Conservation (phyloP, 2,797 vertebrate genomes). For the Typhlichthys eigenmanni region DNA sequence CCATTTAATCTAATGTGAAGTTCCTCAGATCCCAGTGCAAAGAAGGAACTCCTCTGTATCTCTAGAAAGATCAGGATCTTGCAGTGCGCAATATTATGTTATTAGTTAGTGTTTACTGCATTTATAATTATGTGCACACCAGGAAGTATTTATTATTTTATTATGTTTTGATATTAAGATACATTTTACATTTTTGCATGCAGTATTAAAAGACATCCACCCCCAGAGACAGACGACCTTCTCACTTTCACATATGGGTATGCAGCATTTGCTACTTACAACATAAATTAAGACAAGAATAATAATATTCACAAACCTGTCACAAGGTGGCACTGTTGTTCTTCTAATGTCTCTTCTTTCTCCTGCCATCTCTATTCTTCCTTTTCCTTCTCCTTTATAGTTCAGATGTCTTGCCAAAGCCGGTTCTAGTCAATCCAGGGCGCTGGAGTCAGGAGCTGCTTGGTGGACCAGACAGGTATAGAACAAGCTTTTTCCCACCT, state of each 20-base stretch:
- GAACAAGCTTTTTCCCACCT: conserved; percentile 27
- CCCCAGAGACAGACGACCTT: conserved; percentile 64
- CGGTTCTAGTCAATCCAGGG: conserved; percentile 56
- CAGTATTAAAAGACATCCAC: conserved; percentile 54
- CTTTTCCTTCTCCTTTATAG: conserved; percentile 38
- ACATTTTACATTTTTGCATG: conserved; percentile 2
- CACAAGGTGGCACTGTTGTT: conserved; percentile 64
- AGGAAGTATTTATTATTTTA: conserved; percentile 27
- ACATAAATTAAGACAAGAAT: background rate
- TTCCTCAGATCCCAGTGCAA: conserved; percentile 17
- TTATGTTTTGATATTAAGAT: conserved; percentile 10
- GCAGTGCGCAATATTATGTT: background rate
- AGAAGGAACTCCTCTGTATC: conserved; percentile 12
- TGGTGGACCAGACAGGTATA: conserved; percentile 58
- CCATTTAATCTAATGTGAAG: conserved; percentile 17
- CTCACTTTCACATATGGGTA: conserved; percentile 63
- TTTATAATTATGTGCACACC: conserved; percentile 3
- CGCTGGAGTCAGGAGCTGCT: conserved; percentile 68
- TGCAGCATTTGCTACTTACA: conserved; percentile 31
- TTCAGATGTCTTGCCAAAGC: conserved; percentile 44
- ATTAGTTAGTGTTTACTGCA: background rate
- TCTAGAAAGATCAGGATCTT: too few relatives aligned
- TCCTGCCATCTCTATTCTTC: conserved; percentile 27
- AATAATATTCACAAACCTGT: conserved; percentile 13
- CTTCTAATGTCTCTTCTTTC: conserved; percentile 15